A percentile compares a stretch with the other conserved stretches of the same genome.
These are phyloP conservation scores for Larimichthys crocea DNA, from an alignment of 2,113 vertebrate species.

Conservation along the genomic window DNA sequence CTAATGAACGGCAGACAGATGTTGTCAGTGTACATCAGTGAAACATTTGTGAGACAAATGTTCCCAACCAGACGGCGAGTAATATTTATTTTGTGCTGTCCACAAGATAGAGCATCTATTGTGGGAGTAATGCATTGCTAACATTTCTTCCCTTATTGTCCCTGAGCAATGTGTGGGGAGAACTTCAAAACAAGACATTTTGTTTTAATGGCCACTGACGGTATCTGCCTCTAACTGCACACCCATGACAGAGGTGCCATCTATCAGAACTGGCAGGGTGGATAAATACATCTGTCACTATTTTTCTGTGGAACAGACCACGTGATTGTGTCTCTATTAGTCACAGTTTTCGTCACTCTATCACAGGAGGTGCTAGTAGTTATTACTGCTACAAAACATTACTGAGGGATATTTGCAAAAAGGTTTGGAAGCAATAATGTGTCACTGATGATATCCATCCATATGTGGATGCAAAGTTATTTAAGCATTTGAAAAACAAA, in stretches of 20 bases:
- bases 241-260: conserved; percentile 46
- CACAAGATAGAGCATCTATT: conserved; percentile 55
- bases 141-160: conserved; percentile 40
- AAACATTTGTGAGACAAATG: conserved; percentile 43
- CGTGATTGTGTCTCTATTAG: conserved; percentile 39
- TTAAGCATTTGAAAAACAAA: background rate
- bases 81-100: conserved; percentile 55
- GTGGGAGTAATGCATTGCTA: conserved; percentile 39
- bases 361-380: conserved; percentile 12
- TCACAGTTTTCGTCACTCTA: conserved; percentile 23
- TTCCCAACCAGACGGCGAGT: conserved; percentile 10
- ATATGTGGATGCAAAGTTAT: background rate
- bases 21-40: conserved; percentile 7
- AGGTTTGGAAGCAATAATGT: background rate
- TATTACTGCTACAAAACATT: conserved; percentile 5
- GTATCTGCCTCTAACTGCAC: conserved; percentile 47
- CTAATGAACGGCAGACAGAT: conserved; percentile 7
- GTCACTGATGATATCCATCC: background rate
- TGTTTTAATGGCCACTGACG: conserved; percentile 50
- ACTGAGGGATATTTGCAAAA: conserved; percentile 2
- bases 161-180: conserved; percentile 29
- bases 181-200: conserved; percentile 55
- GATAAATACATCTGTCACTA: conserved; percentile 59
- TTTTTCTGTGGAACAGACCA: conserved; percentile 37
- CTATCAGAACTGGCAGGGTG: conserved; percentile 54